Base-by-base conservation (phyloP, 2,113 vertebrate species). In the Myxocyprinus asiaticus region DNA sequence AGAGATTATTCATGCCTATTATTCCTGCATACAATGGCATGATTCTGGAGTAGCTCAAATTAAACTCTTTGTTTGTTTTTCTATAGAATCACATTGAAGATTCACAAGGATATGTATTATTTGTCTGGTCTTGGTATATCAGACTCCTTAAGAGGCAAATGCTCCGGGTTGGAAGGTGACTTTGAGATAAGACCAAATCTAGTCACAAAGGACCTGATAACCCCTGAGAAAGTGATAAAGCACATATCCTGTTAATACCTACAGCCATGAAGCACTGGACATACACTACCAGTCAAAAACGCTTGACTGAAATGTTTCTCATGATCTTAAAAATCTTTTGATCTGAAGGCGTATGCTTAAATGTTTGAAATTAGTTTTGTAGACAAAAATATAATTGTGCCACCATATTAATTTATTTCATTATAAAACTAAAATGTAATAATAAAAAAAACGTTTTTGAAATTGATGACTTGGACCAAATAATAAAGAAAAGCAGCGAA, bases 191-290 rank as follows among this genome's bases (percentile, higher is more conserved):
- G 74, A 76, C 6, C 61, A 3, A 17, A 55, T 64, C 48, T 53
- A 64, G 14, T 66, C 9, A n/a, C 48, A 55, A 12, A 53, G 9
- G 33, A 43, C 62, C 73, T 76, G 73, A 76, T 76, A 55, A 65
- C 64, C 73, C 73, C 22, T 76, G 61, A 63, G 59, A 76, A 76
- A 55, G 17, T 6, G 73, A 76, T 76, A 76, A 76, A 48, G 47
- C 14, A 4, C 6, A n/a, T 12, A 14, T n/a, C n/a, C 14, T n/a
- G 55, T 1, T 7, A 3, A 56, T 56, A 4, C 55, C 14, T 56
- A 53, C 50, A 9, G 9, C 50, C 50, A 6, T n/a, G 14, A 56
- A 12, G 22, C 22, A 33, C 22, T 33, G 22, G 3, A 33, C n/a
- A n/a, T n/a, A n/a, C n/a, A n/a, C n/a, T n/a, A n/a, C n/a, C n/a